phyloP scores from a whole-genome alignment of 1,140 invertebrate genomes.

The Sitobion miscanthi region DNA sequence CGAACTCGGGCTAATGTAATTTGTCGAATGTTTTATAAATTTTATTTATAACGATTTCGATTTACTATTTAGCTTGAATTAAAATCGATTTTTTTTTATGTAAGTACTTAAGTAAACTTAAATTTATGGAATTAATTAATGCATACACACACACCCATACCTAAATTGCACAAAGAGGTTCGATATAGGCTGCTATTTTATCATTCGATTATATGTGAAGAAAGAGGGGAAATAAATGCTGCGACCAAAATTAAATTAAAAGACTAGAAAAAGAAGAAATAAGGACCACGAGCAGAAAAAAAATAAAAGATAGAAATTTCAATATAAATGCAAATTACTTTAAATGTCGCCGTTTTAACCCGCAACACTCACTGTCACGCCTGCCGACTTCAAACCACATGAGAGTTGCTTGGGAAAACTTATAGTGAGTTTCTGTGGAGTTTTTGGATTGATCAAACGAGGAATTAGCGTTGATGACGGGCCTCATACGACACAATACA shows the following conservation, averaged over 20 bases:
- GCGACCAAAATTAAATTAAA: conserved; percentile 46
- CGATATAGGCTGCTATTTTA: conserved; percentile 9
- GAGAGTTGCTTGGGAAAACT: background rate
- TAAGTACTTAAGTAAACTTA: background rate
- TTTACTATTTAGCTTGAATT: background rate
- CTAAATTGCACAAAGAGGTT: background rate
- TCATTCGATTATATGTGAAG: background rate
- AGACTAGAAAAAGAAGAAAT: background rate
- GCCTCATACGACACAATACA: conserved; percentile 18
- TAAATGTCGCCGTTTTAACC: conserved; percentile 47
- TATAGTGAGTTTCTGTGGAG: background rate
- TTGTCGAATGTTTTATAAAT: background rate
- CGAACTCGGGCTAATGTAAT: background rate
- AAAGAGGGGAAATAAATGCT: background rate
- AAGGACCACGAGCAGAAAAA: background rate
- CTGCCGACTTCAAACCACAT: background rate
- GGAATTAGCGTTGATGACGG: conserved; percentile 8
- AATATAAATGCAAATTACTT: conserved; percentile 56
- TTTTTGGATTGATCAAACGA: conserved; percentile 33
- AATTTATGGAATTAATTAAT: background rate
- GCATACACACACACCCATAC: background rate
- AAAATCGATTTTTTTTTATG: background rate
- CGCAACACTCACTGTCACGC: conserved; percentile 6
- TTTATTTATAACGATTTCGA: background rate
- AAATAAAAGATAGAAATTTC: conserved; percentile 47